Conservation (phyloP, 2,113 vertebrate genomes). For the Cricetomys ansorgei region DNA sequence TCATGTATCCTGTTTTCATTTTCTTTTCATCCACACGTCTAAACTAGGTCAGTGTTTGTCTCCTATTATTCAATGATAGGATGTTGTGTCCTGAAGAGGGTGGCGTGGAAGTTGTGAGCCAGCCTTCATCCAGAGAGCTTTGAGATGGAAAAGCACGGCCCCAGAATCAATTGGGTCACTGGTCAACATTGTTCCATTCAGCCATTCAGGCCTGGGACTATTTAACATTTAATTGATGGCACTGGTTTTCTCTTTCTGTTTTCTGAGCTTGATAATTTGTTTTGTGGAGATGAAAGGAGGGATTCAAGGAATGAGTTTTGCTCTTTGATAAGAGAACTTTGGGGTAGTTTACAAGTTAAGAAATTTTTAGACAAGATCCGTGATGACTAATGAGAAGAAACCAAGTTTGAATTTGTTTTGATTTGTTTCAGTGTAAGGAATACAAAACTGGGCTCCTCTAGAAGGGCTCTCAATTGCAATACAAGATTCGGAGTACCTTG, state of each 20-base stretch:
- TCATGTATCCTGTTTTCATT: slow-evolving; percentile 89
- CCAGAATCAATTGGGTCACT: slow-evolving; percentile 62
- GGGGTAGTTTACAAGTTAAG: slow-evolving; percentile 30
- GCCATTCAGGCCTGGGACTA: slow-evolving; percentile 19
- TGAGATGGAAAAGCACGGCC: slow-evolving; percentile 70
- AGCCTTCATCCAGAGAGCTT: slow-evolving; percentile 80
- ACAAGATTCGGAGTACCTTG: slow-evolving; percentile 11
- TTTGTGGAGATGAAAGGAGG: not conserved
- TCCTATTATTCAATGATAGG: slow-evolving; percentile 95
- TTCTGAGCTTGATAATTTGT: slow-evolving; percentile 55
- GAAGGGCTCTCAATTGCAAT: not conserved
- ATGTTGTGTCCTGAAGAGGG: slow-evolving; percentile 84
- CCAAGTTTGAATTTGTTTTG: slow-evolving; percentile 19
- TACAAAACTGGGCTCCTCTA: not conserved
- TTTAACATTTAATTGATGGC: slow-evolving; percentile 53
- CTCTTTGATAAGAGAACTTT: slow-evolving; percentile 40
- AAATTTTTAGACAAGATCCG: slow-evolving; percentile 43
- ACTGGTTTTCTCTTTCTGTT: slow-evolving; percentile 9
- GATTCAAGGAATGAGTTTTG: not conserved
- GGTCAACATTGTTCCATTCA: slow-evolving; percentile 52
- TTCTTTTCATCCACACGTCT: slow-evolving; percentile 90
- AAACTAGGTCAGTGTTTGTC: slow-evolving; percentile 99
- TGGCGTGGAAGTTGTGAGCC: slow-evolving; percentile 83
- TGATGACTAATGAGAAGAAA: slow-evolving; percentile 55
- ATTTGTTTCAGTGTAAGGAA: not conserved